phyloP scores from a whole-genome alignment of 2,888 invertebrate species.

The Apamea monoglypha region DNA sequence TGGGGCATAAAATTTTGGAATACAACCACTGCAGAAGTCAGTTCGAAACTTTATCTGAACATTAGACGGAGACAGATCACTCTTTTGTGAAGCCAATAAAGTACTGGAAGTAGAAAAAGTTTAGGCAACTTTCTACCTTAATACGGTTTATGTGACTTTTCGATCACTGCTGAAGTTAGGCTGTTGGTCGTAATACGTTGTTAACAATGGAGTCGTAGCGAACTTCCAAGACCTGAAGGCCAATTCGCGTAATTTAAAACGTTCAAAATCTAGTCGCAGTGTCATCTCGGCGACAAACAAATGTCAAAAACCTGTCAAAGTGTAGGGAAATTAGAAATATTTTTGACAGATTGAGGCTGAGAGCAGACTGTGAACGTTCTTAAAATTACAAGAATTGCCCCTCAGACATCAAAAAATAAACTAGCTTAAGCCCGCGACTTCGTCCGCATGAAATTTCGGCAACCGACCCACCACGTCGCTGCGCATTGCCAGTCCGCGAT shows the following conservation, averaged over 20 bases:
- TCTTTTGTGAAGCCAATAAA: conserved; percentile 31
- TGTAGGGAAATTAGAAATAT: too few relatives aligned
- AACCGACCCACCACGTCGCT: not conserved
- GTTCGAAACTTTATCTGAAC: conserved; percentile 43
- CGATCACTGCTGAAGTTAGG: conserved; percentile 25
- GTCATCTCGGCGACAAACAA: too few relatives aligned
- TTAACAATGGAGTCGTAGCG: conserved; percentile 17
- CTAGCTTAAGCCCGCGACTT: not conserved
- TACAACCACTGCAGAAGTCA: conserved; percentile 29
- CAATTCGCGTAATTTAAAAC: too few relatives aligned
- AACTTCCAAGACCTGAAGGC: conserved; percentile 21
- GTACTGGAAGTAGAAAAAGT: conserved; percentile 19
- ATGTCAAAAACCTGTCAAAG: too few relatives aligned
- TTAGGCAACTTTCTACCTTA: conserved; percentile 22
- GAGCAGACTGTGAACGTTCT: too few relatives aligned
- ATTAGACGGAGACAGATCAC: conserved; percentile 31
- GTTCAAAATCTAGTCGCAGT: too few relatives aligned
- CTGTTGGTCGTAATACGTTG: conserved; percentile 14
- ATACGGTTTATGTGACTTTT: conserved; percentile 38
- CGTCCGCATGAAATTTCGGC: not conserved
- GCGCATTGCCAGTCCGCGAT: not conserved
- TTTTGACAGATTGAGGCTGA: too few relatives aligned
- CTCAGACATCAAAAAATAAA: not conserved
- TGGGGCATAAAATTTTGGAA: conserved; percentile 36
- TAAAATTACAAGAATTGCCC: too few relatives aligned